Conservation (phyloP, 2,797 vertebrate species). For the Melanotaenia maccullochi region DNA sequence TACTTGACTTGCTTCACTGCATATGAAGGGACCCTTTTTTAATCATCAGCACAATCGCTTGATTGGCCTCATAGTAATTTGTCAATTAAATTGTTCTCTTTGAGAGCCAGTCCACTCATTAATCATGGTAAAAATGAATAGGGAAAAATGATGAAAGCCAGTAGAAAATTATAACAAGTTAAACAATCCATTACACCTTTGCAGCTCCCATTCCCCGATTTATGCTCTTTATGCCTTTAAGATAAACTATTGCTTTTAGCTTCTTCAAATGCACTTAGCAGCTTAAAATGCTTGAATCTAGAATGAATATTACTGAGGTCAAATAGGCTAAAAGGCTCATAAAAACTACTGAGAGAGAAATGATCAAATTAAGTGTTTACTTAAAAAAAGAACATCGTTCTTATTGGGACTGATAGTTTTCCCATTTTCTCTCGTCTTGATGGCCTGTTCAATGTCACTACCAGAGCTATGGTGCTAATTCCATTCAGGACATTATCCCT, state of each 20-base stretch:
- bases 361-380: constrained; percentile 49
- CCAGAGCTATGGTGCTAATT: constrained; percentile 72
- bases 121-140: constrained; percentile 63
- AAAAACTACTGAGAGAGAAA: constrained; percentile 48
- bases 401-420: constrained; percentile 26
- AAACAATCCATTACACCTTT: constrained; percentile 64
- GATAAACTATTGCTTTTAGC: constrained; percentile 67
- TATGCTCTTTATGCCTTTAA: constrained; percentile 63
- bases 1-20: constrained; percentile 20
- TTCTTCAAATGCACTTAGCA: constrained; percentile 58
- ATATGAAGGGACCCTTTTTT: constrained; percentile 29
- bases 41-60: constrained; percentile 58
- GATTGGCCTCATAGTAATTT: constrained; percentile 67
- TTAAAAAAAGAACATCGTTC: constrained; percentile 9
- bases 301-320: constrained; percentile 42
- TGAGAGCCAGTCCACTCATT: constrained; percentile 44
- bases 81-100: constrained; percentile 62
- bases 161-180: constrained; percentile 48
- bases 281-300: constrained; percentile 45
- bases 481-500: constrained; percentile 67
- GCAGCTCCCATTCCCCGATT: constrained; percentile 54
- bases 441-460: constrained; percentile 43
- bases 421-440: constrained; percentile 9
- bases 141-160: constrained; percentile 38
- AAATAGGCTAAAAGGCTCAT: constrained; percentile 64